Percentiles rank a stretch among this genome's conserved stretches.
Evolutionary conservation across 2,113 vertebrate species (phyloP).

Genomic region (Amazona guildingii): DNA sequence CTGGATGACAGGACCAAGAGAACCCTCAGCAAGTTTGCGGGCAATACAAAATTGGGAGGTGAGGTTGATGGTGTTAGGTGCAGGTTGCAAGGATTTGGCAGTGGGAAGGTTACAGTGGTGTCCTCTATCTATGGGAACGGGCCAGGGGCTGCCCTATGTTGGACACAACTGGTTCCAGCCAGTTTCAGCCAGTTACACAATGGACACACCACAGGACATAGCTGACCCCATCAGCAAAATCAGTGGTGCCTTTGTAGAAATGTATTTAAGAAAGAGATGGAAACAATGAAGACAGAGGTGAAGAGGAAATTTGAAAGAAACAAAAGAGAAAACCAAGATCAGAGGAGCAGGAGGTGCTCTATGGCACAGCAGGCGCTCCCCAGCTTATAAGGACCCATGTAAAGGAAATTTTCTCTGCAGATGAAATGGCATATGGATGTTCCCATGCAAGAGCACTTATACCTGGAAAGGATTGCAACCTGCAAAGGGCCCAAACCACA

Average conservation of each 20-base stretch:
- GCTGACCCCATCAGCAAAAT: neutral
- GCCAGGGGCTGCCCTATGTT: neutral
- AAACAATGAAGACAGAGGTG: neutral
- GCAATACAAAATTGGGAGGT: neutral
- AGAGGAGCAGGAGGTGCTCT: neutral
- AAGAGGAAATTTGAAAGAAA: neutral
- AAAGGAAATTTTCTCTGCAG: neutral
- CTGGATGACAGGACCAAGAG: neutral
- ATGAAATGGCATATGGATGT: neutral
- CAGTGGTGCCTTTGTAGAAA: neutral
- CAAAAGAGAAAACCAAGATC: neutral
- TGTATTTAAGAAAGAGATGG: neutral
- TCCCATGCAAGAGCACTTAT: neutral
- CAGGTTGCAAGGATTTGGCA: neutral
- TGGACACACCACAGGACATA: rapidly evolving
- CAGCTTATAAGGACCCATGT: neutral
- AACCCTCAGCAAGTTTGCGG: neutral
- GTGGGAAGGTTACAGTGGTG: neutral
- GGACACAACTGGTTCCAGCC: neutral
- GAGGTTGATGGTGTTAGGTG: neutral
- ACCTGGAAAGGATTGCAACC: rapidly evolving
- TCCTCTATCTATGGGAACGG: neutral
- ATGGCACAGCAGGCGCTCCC: neutral
- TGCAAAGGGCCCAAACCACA: neutral
- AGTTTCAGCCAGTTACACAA: neutral